phyloP scores from a whole-genome alignment of 2,888 invertebrate genomes.

The Hirtodrosophila histrioides region DNA sequence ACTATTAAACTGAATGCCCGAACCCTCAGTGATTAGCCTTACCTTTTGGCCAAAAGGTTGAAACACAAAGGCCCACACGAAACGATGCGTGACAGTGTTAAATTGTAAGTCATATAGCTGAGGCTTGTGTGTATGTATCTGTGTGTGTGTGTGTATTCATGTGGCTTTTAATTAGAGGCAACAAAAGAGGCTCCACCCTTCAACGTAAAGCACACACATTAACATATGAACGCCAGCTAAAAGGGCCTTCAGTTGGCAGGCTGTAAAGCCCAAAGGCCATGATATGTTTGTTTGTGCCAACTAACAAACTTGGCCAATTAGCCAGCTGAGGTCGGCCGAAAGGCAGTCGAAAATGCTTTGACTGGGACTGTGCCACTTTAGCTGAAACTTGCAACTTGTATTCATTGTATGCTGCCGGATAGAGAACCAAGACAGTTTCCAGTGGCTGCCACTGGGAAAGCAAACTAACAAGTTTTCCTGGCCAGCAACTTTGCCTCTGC shows the following conservation, averaged over 20 bases:
- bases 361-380: slow-evolving; percentile 16
- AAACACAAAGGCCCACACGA: slow-evolving; percentile 55
- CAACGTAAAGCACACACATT: slow-evolving; percentile 58
- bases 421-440: slow-evolving; percentile 29
- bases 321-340: slow-evolving; percentile 29
- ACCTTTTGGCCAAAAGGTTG: slow-evolving; percentile 59
- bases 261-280: slow-evolving; percentile 29
- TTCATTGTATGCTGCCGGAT: neutral
- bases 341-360: slow-evolving; percentile 6
- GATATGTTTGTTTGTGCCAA: slow-evolving; percentile 31
- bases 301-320: slow-evolving; percentile 62
- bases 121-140: neutral
- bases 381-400: slow-evolving; percentile 19
- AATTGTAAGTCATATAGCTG: slow-evolving; percentile 51
- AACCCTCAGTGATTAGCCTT: slow-evolving; percentile 64
- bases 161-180: slow-evolving; percentile 75
- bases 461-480: slow-evolving; percentile 43
- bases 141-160: slow-evolving; percentile 15
- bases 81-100: slow-evolving; percentile 78
- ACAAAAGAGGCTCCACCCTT: slow-evolving; percentile 49
- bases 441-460: slow-evolving; percentile 29
- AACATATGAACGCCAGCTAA: slow-evolving; percentile 73
- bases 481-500: slow-evolving; percentile 13
- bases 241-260: slow-evolving; percentile 47
- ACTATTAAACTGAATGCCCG: slow-evolving; percentile 35